A percentile compares a stretch with the other conserved stretches of the same genome.
Evolutionary conservation across 2,888 invertebrate species (phyloP).

Genomic region (Scaeva pyrastri): DNA sequence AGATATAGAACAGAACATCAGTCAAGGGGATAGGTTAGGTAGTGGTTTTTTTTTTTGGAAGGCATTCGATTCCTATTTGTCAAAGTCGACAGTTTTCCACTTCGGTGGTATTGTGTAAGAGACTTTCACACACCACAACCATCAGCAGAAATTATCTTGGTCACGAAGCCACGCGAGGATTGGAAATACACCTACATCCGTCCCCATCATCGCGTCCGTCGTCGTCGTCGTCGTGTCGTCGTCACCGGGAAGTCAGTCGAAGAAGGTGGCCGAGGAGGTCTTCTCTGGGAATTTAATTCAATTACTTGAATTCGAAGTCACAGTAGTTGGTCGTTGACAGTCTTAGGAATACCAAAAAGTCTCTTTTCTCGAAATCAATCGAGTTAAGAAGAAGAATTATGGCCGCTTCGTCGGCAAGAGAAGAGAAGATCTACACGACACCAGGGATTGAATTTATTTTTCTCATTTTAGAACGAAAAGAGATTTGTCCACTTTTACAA

Average conservation of each 20-base stretch:
- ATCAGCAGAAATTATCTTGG: conserved; percentile 57
- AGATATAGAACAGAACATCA: background rate
- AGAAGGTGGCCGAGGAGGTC: background rate
- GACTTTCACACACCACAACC: conserved; percentile 42
- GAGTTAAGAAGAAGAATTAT: conserved; percentile 59
- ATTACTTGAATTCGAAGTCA: conserved; percentile 54
- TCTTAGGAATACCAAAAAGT: conserved; percentile 28
- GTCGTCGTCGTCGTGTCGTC: no score
- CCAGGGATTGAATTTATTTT: conserved; percentile 30
- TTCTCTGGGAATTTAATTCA: conserved; percentile 62
- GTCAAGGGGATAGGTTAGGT: background rate
- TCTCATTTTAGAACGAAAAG: conserved; percentile 38
- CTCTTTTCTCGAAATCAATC: conserved; percentile 45
- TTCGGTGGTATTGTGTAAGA: conserved; percentile 49
- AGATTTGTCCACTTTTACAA: conserved; percentile 43
- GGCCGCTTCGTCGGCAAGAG: background rate
- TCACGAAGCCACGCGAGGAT: conserved; percentile 1
- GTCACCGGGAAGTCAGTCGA: no score
- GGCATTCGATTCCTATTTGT: conserved; percentile 72
- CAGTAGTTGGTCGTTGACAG: conserved; percentile 29
- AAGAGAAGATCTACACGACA: conserved; percentile 26
- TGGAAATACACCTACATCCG: background rate
- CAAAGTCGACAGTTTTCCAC: conserved; percentile 70
- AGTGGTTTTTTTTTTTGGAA: background rate
- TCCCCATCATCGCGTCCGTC: no score